Conservation (phyloP, 1,140 invertebrate genomes). For the Mercenaria mercenaria region DNA sequence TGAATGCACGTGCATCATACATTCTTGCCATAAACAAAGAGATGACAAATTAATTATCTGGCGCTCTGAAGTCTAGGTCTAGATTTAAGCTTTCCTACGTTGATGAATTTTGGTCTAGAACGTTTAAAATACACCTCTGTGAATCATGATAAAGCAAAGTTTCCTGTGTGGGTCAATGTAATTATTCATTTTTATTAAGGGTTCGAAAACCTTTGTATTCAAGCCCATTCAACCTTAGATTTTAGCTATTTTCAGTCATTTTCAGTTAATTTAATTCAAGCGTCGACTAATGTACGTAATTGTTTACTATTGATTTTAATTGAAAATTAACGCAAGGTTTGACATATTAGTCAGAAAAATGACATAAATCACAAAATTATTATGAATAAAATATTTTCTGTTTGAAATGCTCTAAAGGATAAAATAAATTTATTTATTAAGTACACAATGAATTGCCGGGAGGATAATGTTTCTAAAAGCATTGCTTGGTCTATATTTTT, state of each 20-base stretch:
- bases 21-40: too few relatives aligned
- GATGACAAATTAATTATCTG: too few relatives aligned
- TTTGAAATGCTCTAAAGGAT: neutral
- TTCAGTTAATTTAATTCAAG: conserved; percentile 4
- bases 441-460: neutral
- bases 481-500: neutral
- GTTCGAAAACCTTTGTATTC: neutral
- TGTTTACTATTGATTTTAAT: neutral
- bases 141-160: too few relatives aligned
- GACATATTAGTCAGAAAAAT: neutral
- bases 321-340: neutral
- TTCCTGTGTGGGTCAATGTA: too few relatives aligned
- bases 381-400: conserved; percentile 32
- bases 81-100: too few relatives aligned
- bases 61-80: too few relatives aligned
- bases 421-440: neutral
- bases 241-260: neutral
- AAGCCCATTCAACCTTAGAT: neutral
- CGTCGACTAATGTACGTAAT: neutral
- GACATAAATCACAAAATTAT: neutral
- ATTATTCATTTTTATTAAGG: too few relatives aligned
- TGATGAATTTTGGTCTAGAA: too few relatives aligned
- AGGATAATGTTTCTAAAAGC: neutral
- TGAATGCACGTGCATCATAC: too few relatives aligned
- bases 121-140: too few relatives aligned